Conservation (phyloP, 2,888 invertebrate genomes). For the Acanthopleura granulata region DNA sequence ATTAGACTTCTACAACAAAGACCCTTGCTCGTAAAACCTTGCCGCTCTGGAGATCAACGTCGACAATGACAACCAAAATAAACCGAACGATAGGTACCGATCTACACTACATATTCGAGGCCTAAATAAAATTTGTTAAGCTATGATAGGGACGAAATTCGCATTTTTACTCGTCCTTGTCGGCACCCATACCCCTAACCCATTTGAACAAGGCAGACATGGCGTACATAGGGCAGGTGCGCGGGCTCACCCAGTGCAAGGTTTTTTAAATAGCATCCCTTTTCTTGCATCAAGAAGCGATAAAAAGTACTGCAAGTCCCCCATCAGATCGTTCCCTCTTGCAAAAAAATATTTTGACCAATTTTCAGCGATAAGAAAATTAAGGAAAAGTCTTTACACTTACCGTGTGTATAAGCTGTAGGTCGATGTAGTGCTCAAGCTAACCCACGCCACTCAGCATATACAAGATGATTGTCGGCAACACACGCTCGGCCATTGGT, state of each 20-base stretch:
- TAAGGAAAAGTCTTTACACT: slow-evolving; percentile 1
- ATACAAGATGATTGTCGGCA: slow-evolving; percentile 10
- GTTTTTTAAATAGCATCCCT: neutral
- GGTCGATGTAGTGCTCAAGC: slow-evolving; percentile 13
- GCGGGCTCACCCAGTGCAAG: neutral
- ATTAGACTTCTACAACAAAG: slow-evolving; percentile 14
- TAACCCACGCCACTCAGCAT: slow-evolving; percentile 20
- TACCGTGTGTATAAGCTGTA: slow-evolving; percentile 8
- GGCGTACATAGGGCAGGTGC: slow-evolving; percentile 15
- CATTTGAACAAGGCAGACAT: slow-evolving; percentile 20
- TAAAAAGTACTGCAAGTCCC: slow-evolving; percentile 14
- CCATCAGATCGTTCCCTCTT: neutral
- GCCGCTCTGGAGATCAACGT: neutral
- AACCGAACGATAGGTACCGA: neutral
- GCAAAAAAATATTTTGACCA: slow-evolving; percentile 13
- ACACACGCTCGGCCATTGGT: slow-evolving; percentile 52
- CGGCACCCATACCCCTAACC: neutral
- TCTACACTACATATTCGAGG: neutral
- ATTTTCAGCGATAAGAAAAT: neutral
- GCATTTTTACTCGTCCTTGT: neutral
- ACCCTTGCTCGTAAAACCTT: neutral
- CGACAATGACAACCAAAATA: neutral
- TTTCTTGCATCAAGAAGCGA: neutral
- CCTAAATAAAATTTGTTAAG: neutral
- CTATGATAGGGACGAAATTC: neutral